A percentile compares a stretch with the other conserved stretches of the same genome.
Conservation (phyloP, 2,797 vertebrate species). For the Artibeus jamaicensis region DNA sequence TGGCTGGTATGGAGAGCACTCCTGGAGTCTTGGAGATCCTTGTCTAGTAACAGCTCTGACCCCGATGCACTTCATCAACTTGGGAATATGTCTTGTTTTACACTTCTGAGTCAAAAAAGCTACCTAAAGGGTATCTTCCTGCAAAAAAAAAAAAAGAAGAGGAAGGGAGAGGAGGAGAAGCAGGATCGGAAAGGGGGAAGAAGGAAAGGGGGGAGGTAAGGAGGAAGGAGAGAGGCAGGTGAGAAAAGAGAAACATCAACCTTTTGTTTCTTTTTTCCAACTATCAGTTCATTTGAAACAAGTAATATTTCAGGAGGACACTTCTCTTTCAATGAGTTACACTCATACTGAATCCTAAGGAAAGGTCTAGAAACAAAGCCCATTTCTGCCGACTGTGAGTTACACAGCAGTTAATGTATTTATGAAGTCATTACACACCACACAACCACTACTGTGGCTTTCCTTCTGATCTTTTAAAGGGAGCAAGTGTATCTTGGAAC, state of each 20-base stretch:
- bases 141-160: not conserved
- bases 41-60: not conserved
- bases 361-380: conserved; percentile 1
- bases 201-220: too few species aligned
- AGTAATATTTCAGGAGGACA: not conserved
- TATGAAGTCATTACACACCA: not conserved
- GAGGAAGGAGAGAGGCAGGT: not conserved
- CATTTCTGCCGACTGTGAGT: not conserved
- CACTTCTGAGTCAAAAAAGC: not conserved
- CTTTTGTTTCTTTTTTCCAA: not conserved
- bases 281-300: not conserved
- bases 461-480: not conserved
- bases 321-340: not conserved
- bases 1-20: not conserved
- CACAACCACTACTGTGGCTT: not conserved
- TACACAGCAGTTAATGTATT: not conserved
- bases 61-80: not conserved
- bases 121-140: not conserved
- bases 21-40: not conserved
- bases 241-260: not conserved
- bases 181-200: not conserved
- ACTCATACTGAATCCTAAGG: not conserved
- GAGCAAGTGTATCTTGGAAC: not conserved
- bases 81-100: not conserved
- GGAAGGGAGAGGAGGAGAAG: not conserved